A percentile compares a stretch with the other conserved stretches of the same genome.
These are phyloP conservation scores for Patiria pectinifera DNA, from an alignment of 53 echinoderm and acorn worm species.

Conservation along the genomic window DNA sequence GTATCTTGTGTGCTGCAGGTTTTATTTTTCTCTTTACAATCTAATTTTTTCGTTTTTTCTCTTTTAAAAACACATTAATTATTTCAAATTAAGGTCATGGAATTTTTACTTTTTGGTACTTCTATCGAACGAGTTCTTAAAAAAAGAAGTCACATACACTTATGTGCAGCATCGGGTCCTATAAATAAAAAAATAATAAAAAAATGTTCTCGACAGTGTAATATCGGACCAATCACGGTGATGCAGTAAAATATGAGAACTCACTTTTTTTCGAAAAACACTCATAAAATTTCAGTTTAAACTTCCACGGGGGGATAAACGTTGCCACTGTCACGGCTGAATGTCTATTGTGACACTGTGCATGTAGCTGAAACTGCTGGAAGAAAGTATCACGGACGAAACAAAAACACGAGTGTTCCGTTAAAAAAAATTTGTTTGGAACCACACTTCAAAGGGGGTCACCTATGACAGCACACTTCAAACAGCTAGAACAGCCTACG, in stretches of 20 bases:
- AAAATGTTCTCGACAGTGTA: not conserved
- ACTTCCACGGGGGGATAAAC: not conserved
- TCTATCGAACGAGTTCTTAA: not conserved
- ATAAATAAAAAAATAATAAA: not conserved
- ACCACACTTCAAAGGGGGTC: not conserved
- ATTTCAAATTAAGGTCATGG: constrained; percentile 11
- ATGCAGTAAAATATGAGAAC: not conserved
- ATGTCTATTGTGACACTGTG: no score
- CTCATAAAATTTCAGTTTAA: constrained; percentile 23
- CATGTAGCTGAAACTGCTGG: not conserved
- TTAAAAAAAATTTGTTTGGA: not conserved
- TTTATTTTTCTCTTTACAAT: not conserved
- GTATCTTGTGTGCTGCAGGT: not conserved
- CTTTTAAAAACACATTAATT: not conserved
- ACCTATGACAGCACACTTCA: constrained; percentile 42
- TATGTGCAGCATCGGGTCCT: not conserved
- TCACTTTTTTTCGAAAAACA: not conserved
- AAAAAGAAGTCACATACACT: not conserved
- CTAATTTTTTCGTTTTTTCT: not conserved
- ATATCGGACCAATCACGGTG: not conserved
- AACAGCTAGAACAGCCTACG: constrained; percentile 52
- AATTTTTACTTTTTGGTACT: not conserved
- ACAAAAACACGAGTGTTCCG: not conserved
- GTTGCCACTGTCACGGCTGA: not conserved
- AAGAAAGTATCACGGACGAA: not conserved